Evolutionary conservation across 2,797 vertebrate species (phyloP).

Genomic region (Artibeus lituratus): DNA sequence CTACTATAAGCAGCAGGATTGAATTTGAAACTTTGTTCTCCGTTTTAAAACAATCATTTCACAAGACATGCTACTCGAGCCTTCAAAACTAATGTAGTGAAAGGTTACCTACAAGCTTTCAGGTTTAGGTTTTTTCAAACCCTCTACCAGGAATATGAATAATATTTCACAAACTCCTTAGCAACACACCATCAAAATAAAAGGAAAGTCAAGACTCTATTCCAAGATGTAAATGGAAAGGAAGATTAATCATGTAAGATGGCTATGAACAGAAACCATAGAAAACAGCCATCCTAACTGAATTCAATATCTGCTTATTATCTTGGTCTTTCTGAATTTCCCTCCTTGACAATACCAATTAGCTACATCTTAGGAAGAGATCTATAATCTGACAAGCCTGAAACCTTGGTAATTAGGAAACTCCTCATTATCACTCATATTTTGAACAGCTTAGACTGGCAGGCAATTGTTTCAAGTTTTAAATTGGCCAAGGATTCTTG

Average conservation of each 20-base stretch:
- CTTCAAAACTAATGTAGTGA: background rate
- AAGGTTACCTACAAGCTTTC: background rate
- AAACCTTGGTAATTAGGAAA: slow-evolving; percentile 42
- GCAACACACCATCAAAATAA: background rate
- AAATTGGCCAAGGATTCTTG: slow-evolving; percentile 4
- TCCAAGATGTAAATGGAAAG: background rate
- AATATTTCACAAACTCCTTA: background rate
- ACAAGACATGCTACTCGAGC: background rate
- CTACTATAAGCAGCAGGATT: background rate
- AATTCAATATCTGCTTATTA: slow-evolving; percentile 54
- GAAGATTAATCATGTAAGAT: slow-evolving; percentile 2
- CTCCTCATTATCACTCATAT: slow-evolving; percentile 56
- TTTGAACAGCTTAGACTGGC: slow-evolving; percentile 30
- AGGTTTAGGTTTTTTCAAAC: background rate
- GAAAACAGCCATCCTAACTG: slow-evolving; percentile 5
- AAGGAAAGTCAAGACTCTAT: background rate
- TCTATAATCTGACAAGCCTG: slow-evolving; percentile 49
- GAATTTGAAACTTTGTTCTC: background rate
- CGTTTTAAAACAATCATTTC: background rate
- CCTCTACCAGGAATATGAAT: background rate
- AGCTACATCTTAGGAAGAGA: slow-evolving; percentile 19
- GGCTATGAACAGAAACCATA: slow-evolving; percentile 15
- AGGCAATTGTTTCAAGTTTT: slow-evolving; percentile 38
- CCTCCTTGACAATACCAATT: slow-evolving; percentile 45
- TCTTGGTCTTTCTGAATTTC: slow-evolving; percentile 50